Evolutionary conservation across 35 echinoderm and acorn worm species (phyloP), one percentile per base, ranked within the genome.

Genomic region (Apostichopus japonicus): DNA sequence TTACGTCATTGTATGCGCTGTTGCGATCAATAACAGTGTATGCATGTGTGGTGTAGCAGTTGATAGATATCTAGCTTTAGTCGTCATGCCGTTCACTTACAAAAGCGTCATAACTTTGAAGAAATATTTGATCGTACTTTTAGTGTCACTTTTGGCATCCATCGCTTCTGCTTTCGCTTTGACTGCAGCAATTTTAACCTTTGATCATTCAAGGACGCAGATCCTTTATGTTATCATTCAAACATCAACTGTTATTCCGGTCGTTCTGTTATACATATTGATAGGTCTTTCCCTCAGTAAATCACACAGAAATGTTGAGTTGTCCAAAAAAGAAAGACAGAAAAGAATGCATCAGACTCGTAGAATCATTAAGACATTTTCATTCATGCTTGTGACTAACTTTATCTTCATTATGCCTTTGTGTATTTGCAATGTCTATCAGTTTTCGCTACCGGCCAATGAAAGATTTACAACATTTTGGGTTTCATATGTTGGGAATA

Each of bases 71-170:
- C 21, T 84, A 57, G 81, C 81, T 5, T 24, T 84, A 21, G 56
- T n/a, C 56, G 81, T 54, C 55, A 84, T 84, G 2, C 81, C 81
- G 10, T 57, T 84, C n/a, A 84, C 21, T 19, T 84, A 84, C 81
- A 84, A 84, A 58, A 16, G 56, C 0, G n/a, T 84, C 1, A 58
- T 84, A 4, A 56, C 10, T 3, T 15, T 84, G 8, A 56, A 58
- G 81, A 56, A 21, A 54, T 84, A 84, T n/a, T 4, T 16, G 5
- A 53, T 57, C 8, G 24, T 84, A 56, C 17, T 58, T 21, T 16
- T n/a, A 7, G 21, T 75, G 16, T 75, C 71, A 6, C n/a, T 75
- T 75, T 6, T 75, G 17, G 6, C 17, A 23, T 75, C 22, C 71
- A 19, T 75, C 16, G 63, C 63, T 67, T 19, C 11, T 67, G 11